Conservation (phyloP, 2,797 vertebrate species). For the Propithecus deckenii region DNA sequence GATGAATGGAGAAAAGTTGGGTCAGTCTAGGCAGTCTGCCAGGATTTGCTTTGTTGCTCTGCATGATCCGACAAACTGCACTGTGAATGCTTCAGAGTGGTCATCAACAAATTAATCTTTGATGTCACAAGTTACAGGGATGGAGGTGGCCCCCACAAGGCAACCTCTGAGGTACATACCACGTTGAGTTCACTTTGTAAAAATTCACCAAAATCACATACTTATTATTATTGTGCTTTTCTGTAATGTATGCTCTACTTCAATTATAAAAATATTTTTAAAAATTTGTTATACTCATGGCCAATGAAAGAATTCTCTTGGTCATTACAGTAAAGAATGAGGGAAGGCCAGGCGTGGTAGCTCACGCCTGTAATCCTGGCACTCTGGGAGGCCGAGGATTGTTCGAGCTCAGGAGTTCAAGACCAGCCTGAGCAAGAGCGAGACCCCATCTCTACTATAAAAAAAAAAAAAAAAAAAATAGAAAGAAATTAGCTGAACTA, state of each 20-base stretch:
- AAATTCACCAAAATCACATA: neutral
- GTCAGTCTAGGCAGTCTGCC: neutral
- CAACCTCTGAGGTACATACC: neutral
- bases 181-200: neutral
- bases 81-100: neutral
- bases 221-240: neutral
- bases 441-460: no score
- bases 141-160: neutral
- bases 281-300: neutral
- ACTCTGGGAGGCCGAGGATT: no score
- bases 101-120: neutral
- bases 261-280: constrained; percentile 6
- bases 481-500: no score
- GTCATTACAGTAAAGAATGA: neutral
- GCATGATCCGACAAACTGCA: neutral
- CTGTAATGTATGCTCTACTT: neutral
- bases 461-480: no score
- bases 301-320: neutral
- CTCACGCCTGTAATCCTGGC: no score
- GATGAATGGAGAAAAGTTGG: neutral
- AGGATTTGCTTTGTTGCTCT: neutral
- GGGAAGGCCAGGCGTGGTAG: neutral
- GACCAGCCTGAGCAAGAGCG: no score
- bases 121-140: neutral
- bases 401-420: no score